Evolutionary conservation across 2,113 vertebrate genomes (phyloP), one percentile per base, ranked within the genome.

Genomic region (Cacatua alba): DNA sequence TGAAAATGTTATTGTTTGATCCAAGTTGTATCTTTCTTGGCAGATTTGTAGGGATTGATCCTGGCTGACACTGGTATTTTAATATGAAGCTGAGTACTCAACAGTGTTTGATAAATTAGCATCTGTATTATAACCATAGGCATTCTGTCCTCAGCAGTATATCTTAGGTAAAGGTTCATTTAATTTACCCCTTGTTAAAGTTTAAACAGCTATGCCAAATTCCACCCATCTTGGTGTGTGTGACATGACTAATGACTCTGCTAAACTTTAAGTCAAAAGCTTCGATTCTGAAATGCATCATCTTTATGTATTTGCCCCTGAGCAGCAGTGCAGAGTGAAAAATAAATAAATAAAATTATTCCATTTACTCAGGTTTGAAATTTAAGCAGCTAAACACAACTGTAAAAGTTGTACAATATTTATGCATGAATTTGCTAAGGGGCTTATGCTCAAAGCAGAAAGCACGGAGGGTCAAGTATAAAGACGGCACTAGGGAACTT

Each of bases 31-130:
- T 87, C 86, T 87, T 96, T 67, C 94, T 74, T 85, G 80, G 88
- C 93, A 96, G 92, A 92, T 92, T 95, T 95, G 95, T 76, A 76
- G 72, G 88, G 92, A 87, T 84, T 92, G 96, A 96, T 96, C 91
- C 88, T 93, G 83, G 33, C 88, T 76, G 94, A 48, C 48, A 48
- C 60, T 31, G 57, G 65, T 81, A 15, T 78, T 95, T 92, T 49
- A 93, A 53, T 25, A 43, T 1, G 37, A 81, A 89, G 92, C 83
- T 65, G 77, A 89, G 77, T n/a, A 25, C 77, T 86, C 67, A 64
- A 81, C 57, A 31, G 48, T 16, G 92, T 65, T 26, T 76, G 94
- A 84, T 79, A 63, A 89, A 93, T 94, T 92, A 89, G 52, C 55
- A 46, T 28, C 16, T 1, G 3, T 23, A 17, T 46, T n/a, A 19